These are phyloP conservation scores for Heliconius eleuchia DNA, from an alignment of 1,140 invertebrate species.

Conservation along the genomic window DNA sequence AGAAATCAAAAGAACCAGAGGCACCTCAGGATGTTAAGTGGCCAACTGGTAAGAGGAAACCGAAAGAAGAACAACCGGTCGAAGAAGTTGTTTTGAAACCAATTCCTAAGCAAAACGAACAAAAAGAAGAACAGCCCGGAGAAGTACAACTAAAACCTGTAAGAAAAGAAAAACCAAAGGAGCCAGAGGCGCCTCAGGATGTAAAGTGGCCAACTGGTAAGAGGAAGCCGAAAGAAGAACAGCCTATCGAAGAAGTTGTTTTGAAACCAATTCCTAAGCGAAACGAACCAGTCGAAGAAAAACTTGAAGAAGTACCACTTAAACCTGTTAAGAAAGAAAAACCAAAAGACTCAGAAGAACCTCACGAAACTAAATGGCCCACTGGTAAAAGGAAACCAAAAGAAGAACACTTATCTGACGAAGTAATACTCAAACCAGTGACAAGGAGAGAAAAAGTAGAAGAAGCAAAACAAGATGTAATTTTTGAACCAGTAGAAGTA, in stretches of 20 bases:
- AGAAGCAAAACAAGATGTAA: slow-evolving; percentile 27
- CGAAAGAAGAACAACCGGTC: slow-evolving; percentile 48
- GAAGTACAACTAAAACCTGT: background rate
- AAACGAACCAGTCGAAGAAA: slow-evolving; percentile 43
- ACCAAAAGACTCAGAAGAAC: slow-evolving; percentile 44
- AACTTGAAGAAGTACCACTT: slow-evolving; percentile 28
- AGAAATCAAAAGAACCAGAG: slow-evolving; percentile 44
- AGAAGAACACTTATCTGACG: slow-evolving; percentile 34
- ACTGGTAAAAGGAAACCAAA: slow-evolving; percentile 27
- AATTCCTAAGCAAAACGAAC: slow-evolving; percentile 35
- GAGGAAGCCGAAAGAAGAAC: slow-evolving; percentile 60
- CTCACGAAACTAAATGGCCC: slow-evolving; percentile 46
- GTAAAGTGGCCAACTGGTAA: slow-evolving; percentile 47
- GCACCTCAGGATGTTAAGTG: slow-evolving; percentile 35
- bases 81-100: slow-evolving; percentile 41
- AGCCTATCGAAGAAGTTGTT: slow-evolving; percentile 37
- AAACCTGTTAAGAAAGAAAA: slow-evolving; percentile 33
- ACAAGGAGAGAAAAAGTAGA: slow-evolving; percentile 27
- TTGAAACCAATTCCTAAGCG: slow-evolving; percentile 36
- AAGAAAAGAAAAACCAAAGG: background rate
- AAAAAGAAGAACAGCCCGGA: slow-evolving; percentile 40
- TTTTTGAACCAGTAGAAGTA: background rate
- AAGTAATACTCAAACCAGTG: slow-evolving; percentile 35
- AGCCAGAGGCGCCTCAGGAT: slow-evolving; percentile 49
- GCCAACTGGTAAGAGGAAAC: slow-evolving; percentile 54